These are phyloP conservation scores for Dendrolimus kikuchii DNA, from an alignment of 1,140 invertebrate species.

Conservation along the genomic window DNA sequence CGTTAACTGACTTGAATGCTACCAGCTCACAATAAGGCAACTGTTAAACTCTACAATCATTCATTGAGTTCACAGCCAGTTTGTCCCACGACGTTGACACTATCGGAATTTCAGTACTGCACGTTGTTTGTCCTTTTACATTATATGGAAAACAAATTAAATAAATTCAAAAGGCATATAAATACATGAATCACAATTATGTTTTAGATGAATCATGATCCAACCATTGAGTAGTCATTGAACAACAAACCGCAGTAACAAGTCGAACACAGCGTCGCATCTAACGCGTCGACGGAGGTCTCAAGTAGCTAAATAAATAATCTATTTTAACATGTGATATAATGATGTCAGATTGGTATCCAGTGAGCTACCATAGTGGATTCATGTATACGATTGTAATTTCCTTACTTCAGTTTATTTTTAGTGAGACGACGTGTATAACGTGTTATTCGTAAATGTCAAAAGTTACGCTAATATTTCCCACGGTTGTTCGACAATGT, in stretches of 20 bases:
- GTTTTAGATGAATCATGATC: constrained; percentile 57
- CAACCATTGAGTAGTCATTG: constrained; percentile 45
- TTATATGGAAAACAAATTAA: constrained; percentile 10
- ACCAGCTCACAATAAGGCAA: no score
- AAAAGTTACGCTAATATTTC: constrained; percentile 45
- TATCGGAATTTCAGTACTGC: constrained; percentile 42
- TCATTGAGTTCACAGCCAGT: background rate
- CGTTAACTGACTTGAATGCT: no score
- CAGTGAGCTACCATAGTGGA: constrained; percentile 50
- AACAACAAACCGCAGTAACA: constrained; percentile 43
- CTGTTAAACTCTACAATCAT: no score
- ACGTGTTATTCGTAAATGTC: constrained; percentile 64
- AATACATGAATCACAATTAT: constrained; percentile 52
- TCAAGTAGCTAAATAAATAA: constrained; percentile 52
- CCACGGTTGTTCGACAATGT: constrained; percentile 33
- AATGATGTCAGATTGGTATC: constrained; percentile 58
- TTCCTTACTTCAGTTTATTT: constrained; percentile 63
- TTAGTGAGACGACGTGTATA: constrained; percentile 54
- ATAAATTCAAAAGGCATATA: constrained; percentile 8
- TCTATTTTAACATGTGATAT: constrained; percentile 65
- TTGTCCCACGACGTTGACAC: constrained; percentile 19
- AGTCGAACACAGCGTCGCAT: constrained; percentile 29
- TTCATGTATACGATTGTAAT: constrained; percentile 66
- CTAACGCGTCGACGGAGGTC: constrained; percentile 26
- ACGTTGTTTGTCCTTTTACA: constrained; percentile 33